Evolutionary conservation across 2,888 invertebrate genomes (phyloP).

Genomic region (Tortrix viridana): DNA sequence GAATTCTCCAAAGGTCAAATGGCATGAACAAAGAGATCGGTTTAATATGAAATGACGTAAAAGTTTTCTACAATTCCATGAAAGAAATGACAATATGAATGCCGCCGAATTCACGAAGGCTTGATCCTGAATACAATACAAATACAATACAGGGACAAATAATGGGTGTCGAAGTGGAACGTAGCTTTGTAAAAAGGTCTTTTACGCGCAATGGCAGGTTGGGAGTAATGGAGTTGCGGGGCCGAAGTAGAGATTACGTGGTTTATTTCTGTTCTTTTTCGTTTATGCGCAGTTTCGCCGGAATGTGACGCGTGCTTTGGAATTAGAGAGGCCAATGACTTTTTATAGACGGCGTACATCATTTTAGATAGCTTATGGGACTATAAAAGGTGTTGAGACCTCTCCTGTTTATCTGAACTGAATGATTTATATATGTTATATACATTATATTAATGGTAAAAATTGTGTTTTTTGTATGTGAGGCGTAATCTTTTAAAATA

Average conservation of each 20-base stretch:
- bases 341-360: not conserved
- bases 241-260: slow-evolving; percentile 5
- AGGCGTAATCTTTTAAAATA: too few relatives aligned
- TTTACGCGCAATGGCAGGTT: slow-evolving; percentile 17
- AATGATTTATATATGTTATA: too few relatives aligned
- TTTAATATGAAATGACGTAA: not conserved
- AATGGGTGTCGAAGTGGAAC: slow-evolving; percentile 16
- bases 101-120: slow-evolving; percentile 1
- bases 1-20: too few relatives aligned
- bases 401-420: too few relatives aligned
- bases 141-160: slow-evolving; percentile 13
- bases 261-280: slow-evolving; percentile 9
- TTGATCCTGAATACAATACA: slow-evolving; percentile 1
- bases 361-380: too few relatives aligned
- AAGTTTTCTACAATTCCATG: not conserved
- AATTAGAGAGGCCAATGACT: not conserved
- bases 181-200: slow-evolving; percentile 12
- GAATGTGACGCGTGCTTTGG: not conserved
- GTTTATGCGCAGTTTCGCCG: not conserved
- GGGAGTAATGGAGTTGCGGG: slow-evolving; percentile 18
- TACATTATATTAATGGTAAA: too few relatives aligned
- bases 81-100: not conserved
- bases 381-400: too few relatives aligned
- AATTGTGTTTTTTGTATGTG: too few relatives aligned
- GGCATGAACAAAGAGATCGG: too few relatives aligned